Evolutionary conservation across 2,888 invertebrate genomes (phyloP).

Genomic region (Pycnomerus fuliginosus): DNA sequence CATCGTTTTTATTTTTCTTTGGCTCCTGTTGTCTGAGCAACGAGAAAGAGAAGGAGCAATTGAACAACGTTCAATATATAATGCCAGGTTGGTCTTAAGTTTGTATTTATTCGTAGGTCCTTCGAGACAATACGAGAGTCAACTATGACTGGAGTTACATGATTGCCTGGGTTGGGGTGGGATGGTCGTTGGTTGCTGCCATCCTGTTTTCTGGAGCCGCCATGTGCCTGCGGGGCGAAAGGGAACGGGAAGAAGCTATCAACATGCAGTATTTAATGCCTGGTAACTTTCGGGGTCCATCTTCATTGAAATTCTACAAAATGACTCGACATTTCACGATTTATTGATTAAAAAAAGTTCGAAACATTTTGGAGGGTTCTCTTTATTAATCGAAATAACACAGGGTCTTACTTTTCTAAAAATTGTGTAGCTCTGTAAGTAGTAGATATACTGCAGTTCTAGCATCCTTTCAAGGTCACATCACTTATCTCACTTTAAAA

Average conservation of each 20-base stretch:
- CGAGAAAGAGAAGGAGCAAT: constrained; percentile 72
- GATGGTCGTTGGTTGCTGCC: constrained; percentile 86
- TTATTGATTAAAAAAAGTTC: too few relatives aligned
- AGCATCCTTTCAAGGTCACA: too few relatives aligned
- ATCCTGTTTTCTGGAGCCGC: constrained; percentile 92
- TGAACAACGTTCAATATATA: constrained; percentile 82
- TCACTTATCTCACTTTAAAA: too few relatives aligned
- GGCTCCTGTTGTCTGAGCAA: constrained; percentile 75
- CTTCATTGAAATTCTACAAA: too few relatives aligned
- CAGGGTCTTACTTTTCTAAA: too few relatives aligned
- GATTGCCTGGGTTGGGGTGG: constrained; percentile 96
- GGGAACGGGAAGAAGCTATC: constrained; percentile 92
- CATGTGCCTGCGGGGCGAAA: constrained; percentile 90
- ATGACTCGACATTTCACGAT: too few relatives aligned
- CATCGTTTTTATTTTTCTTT: constrained; percentile 76
- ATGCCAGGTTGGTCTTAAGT: constrained; percentile 69
- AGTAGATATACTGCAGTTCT: too few relatives aligned
- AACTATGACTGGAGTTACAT: constrained; percentile 97
- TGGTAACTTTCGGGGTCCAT: constrained; percentile 66
- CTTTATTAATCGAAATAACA: too few relatives aligned
- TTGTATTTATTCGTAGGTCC: constrained; percentile 61
- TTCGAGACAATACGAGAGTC: constrained; percentile 80
- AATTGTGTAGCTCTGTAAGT: too few relatives aligned
- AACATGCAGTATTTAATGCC: constrained; percentile 98
- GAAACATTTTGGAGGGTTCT: too few relatives aligned